Percentiles rank a stretch among this genome's conserved stretches.
These are phyloP conservation scores for Colinus virginianus DNA, from an alignment of 2,113 vertebrate species.

Conservation along the genomic window DNA sequence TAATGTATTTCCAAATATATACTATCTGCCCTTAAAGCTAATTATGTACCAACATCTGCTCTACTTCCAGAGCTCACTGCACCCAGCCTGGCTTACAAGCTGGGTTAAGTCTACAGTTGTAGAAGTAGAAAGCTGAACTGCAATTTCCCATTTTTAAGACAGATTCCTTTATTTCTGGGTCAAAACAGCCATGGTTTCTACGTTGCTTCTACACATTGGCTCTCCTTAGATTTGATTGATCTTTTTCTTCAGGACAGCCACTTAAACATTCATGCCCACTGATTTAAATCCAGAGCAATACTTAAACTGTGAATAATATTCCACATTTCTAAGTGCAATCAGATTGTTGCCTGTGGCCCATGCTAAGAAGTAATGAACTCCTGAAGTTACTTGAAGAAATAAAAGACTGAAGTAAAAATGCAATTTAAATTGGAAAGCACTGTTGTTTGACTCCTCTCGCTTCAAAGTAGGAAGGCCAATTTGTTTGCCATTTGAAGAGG, in stretches of 20 bases:
- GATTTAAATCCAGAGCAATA: conserved; percentile 30
- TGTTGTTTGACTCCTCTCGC: conserved; percentile 42
- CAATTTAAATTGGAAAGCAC: conserved; percentile 66
- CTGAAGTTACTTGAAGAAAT: conserved; percentile 57
- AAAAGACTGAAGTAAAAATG: conserved; percentile 52
- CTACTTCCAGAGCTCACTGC: background rate
- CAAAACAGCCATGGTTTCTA: background rate
- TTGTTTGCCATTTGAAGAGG: conserved; percentile 62
- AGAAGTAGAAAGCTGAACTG: background rate
- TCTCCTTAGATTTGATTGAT: background rate
- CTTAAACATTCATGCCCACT: background rate
- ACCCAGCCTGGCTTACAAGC: background rate
- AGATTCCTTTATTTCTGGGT: background rate
- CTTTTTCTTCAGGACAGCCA: conserved; percentile 5
- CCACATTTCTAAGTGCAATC: conserved; percentile 32
- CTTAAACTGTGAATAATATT: conserved; percentile 21
- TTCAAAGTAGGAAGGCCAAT: conserved; percentile 59
- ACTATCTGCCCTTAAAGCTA: background rate
- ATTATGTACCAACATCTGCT: background rate
- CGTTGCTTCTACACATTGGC: background rate
- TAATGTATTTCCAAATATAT: background rate
- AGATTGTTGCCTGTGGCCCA: conserved; percentile 31
- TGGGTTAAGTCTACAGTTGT: background rate
- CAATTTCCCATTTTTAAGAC: conserved; percentile 1
- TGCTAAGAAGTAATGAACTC: conserved; percentile 49